Conservation (phyloP, 2,888 invertebrate genomes). For the Cacoxenus indagator region DNA sequence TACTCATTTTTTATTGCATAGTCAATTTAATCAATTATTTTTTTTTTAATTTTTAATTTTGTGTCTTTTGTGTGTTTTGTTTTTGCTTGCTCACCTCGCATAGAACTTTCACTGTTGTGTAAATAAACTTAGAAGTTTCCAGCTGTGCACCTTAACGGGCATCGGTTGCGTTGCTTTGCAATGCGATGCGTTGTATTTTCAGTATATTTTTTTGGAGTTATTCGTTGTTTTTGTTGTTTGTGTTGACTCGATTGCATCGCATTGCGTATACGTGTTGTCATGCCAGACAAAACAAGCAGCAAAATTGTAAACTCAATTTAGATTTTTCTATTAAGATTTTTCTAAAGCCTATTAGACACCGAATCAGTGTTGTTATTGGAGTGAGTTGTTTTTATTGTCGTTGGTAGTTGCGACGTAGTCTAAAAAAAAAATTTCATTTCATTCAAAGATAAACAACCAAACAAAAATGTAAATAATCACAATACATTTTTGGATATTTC, state of each 20-base stretch:
- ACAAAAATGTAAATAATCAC: background rate
- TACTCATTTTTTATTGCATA: background rate
- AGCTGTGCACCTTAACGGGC: slow-evolving; percentile 61
- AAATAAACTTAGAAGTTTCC: slow-evolving; percentile 56
- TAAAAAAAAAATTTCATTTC: slow-evolving; percentile 1
- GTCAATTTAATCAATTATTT: no score
- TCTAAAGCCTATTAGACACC: slow-evolving; percentile 17
- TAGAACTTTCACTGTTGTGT: slow-evolving; percentile 25
- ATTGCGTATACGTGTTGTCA: slow-evolving; percentile 21
- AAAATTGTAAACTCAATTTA: slow-evolving; percentile 27
- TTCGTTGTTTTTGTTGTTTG: background rate
- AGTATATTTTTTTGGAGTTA: background rate
- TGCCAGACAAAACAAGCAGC: slow-evolving; percentile 38
- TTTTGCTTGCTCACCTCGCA: background rate
- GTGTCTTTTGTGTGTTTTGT: slow-evolving; percentile 11
- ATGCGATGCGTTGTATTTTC: background rate
- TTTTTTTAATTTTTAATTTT: background rate
- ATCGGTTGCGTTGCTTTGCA: slow-evolving; percentile 55
- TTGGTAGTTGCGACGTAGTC: background rate
- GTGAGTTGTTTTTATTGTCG: background rate
- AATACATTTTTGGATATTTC: slow-evolving; percentile 33
- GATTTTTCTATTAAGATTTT: slow-evolving; percentile 28
- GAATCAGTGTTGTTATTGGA: slow-evolving; percentile 15
- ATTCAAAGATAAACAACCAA: slow-evolving; percentile 42
- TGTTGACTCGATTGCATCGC: background rate